phyloP scores from a whole-genome alignment of 1,140 invertebrate species.

The Daktulosphaira vitifoliae region DNA sequence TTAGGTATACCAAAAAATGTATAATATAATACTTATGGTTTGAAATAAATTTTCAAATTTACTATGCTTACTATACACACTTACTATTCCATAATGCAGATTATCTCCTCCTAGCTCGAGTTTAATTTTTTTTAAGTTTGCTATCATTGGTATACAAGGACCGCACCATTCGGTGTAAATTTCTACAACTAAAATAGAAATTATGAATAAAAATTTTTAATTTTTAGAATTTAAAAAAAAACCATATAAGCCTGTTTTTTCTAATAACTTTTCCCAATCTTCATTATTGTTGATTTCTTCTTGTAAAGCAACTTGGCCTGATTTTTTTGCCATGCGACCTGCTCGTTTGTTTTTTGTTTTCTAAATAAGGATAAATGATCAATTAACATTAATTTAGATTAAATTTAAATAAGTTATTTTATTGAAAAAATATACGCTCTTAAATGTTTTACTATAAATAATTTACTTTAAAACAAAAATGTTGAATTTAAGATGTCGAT shows the following conservation, averaged over 20 bases:
- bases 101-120: conserved; percentile 77
- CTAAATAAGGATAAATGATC: no score
- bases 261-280: conserved; percentile 74
- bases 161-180: conserved; percentile 91
- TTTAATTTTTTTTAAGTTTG: conserved; percentile 78
- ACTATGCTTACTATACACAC: no score
- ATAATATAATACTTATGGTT: no score
- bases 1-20: no score
- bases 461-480: no score
- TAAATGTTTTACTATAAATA: no score
- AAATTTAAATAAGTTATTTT: no score
- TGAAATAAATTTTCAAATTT: no score
- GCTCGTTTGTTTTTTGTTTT: background rate
- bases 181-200: conserved; percentile 63
- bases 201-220: conserved; percentile 21
- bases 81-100: conserved; percentile 68
- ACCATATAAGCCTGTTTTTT: conserved; percentile 71
- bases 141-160: conserved; percentile 76
- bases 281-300: conserved; percentile 73
- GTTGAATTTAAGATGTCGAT: no score
- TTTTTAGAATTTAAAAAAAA: no score
- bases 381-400: no score
- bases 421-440: no score
- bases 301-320: conserved; percentile 62
- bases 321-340: conserved; percentile 55